phyloP scores from a whole-genome alignment of 2,113 vertebrate genomes.

The Mionectes macconnelli region DNA sequence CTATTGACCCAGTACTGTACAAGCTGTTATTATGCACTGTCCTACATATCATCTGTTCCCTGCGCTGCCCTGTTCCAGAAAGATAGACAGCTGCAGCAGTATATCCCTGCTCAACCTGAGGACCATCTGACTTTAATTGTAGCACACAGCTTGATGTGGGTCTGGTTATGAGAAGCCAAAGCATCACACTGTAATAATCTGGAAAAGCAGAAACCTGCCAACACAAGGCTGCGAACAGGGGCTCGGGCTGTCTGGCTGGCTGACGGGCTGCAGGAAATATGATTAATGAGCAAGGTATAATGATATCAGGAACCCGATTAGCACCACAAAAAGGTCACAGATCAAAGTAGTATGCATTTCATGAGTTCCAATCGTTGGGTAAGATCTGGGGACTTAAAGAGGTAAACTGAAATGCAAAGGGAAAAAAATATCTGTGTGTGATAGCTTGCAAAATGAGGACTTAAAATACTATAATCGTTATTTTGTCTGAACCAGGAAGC shows the following conservation, averaged over 20 bases:
- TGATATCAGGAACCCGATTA: slow-evolving; percentile 94
- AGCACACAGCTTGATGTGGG: slow-evolving; percentile 83
- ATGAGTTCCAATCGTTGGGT: slow-evolving; percentile 75
- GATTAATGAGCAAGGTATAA: slow-evolving; percentile 93
- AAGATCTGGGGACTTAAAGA: slow-evolving; percentile 72
- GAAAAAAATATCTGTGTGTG: slow-evolving; percentile 15
- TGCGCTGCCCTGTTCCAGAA: slow-evolving; percentile 72
- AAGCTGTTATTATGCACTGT: slow-evolving; percentile 77
- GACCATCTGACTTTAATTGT: slow-evolving; percentile 87
- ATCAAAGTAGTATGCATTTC: slow-evolving; percentile 88
- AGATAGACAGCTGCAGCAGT: slow-evolving; percentile 82
- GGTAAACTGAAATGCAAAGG: slow-evolving; percentile 63
- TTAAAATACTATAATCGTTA: slow-evolving; percentile 26
- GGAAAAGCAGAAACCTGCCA: slow-evolving; percentile 82
- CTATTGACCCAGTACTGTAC: slow-evolving; percentile 72
- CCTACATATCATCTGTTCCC: slow-evolving; percentile 80
- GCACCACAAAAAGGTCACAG: slow-evolving; percentile 91
- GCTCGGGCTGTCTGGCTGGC: slow-evolving; percentile 76
- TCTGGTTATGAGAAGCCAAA: slow-evolving; percentile 78
- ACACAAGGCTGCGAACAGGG: slow-evolving; percentile 74
- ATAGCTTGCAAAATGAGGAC: slow-evolving; percentile 51
- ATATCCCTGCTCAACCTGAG: slow-evolving; percentile 81
- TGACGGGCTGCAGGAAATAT: slow-evolving; percentile 83
- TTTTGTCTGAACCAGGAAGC: slow-evolving; percentile 25
- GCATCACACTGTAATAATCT: slow-evolving; percentile 82